Conservation (phyloP, 2,113 vertebrate genomes). For the Prietella phreatophila region DNA sequence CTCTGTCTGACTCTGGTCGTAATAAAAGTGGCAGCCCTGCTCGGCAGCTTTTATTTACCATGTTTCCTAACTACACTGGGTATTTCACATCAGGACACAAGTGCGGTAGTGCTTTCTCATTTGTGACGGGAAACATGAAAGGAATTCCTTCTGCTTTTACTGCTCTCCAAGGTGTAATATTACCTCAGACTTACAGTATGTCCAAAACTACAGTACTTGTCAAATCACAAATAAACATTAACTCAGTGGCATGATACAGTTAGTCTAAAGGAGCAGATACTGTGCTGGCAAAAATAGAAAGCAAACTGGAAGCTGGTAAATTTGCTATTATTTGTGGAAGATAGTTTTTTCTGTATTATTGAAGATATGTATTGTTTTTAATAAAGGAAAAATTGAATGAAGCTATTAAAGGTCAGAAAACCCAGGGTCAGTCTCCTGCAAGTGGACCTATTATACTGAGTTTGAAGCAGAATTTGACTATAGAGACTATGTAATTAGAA, state of each 20-base stretch:
- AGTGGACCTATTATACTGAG: neutral
- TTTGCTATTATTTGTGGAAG: neutral
- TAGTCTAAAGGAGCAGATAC: neutral
- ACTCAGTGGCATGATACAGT: neutral
- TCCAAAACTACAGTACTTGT: neutral
- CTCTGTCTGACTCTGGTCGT: neutral
- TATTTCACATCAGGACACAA: neutral
- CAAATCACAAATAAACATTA: neutral
- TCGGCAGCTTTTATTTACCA: too few species aligned
- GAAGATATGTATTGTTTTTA: neutral
- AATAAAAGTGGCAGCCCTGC: neutral
- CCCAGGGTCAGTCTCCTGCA: neutral
- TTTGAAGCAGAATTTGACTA: neutral
- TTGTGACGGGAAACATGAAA: neutral
- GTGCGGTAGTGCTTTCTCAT: neutral
- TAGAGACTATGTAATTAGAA: neutral
- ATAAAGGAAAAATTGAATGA: neutral
- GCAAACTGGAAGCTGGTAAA: neutral
- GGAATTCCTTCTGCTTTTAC: neutral
- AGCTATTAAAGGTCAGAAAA: neutral
- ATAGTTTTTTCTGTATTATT: neutral
- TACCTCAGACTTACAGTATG: neutral
- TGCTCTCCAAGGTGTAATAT: conserved; percentile 18
- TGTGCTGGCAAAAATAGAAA: neutral
- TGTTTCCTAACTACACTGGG: neutral